Conservation (phyloP, 2,797 vertebrate genomes). For the Pogoniulus pusillus region DNA sequence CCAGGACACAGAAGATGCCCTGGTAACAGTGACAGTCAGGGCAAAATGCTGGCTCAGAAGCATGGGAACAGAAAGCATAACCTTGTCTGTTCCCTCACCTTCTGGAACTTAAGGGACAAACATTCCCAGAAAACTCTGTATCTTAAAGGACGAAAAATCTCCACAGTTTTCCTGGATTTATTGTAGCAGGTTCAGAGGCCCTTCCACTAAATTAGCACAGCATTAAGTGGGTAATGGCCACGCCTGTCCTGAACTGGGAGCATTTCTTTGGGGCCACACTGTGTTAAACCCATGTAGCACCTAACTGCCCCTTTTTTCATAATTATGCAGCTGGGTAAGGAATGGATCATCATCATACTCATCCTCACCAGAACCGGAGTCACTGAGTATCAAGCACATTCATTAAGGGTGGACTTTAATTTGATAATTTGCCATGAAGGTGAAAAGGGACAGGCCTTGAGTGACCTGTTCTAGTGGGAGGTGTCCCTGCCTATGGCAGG, state of each 20-base stretch:
- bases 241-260: background rate
- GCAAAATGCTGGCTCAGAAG: background rate
- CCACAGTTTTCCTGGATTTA: background rate
- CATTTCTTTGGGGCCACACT: background rate
- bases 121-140: background rate
- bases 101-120: background rate
- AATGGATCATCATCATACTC: background rate
- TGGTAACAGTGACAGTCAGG: background rate
- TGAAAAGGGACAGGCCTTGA: background rate
- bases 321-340: background rate
- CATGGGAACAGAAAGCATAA: background rate
- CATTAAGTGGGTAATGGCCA: background rate
- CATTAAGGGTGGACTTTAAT: background rate
- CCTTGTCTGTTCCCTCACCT: background rate
- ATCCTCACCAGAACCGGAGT: background rate
- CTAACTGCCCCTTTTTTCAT: background rate
- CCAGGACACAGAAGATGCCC: conserved; percentile 3
- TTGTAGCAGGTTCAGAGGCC: background rate
- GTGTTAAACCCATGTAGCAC: background rate
- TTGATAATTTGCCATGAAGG: background rate
- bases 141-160: background rate
- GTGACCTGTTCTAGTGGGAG: no score
- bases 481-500: no score
- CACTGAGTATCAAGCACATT: background rate
- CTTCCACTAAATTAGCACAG: background rate